These are phyloP conservation scores for Ditylenchus dipsaci DNA, from an alignment of 1,140 invertebrate genomes.

Conservation along the genomic window DNA sequence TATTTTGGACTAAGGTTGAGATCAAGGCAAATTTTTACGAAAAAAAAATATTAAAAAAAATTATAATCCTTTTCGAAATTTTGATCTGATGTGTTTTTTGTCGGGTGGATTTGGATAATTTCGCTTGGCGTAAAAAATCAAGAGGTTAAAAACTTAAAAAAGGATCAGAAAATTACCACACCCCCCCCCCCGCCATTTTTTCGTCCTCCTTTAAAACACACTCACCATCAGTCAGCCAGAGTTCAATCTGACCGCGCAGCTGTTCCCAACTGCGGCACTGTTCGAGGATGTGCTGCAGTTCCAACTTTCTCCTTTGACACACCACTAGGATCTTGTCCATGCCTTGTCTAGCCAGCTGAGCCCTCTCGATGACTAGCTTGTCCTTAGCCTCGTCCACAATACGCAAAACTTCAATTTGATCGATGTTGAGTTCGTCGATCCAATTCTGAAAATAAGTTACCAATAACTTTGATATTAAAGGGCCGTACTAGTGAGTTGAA, in stretches of 20 bases:
- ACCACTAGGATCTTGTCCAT: slow-evolving; percentile 35
- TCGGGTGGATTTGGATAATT: too few relatives aligned
- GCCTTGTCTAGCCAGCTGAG: slow-evolving; percentile 38
- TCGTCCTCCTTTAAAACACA: too few relatives aligned
- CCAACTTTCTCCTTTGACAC: slow-evolving; percentile 38
- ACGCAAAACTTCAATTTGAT: slow-evolving; percentile 35
- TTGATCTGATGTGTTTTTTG: too few relatives aligned
- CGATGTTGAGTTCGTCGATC: slow-evolving; percentile 40
- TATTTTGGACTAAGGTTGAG: too few relatives aligned
- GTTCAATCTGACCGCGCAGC: slow-evolving; percentile 23
- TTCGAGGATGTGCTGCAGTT: slow-evolving; percentile 37
- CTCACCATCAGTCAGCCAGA: slow-evolving; percentile 43
- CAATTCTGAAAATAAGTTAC: slow-evolving; percentile 26
- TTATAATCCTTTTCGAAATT: too few relatives aligned
- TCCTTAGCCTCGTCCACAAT: slow-evolving; percentile 40
- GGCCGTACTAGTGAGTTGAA: too few relatives aligned
- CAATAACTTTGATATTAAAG: not conserved
- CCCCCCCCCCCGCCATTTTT: too few relatives aligned
- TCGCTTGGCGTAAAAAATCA: too few relatives aligned
- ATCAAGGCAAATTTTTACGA: too few relatives aligned
- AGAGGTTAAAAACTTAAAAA: too few relatives aligned
- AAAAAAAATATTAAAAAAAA: too few relatives aligned
- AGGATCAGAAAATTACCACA: too few relatives aligned
- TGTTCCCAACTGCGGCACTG: slow-evolving; percentile 45
- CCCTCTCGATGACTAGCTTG: slow-evolving; percentile 34